Evolutionary conservation across 2,797 vertebrate species (phyloP).

Genomic region (Thamnophis elegans): DNA sequence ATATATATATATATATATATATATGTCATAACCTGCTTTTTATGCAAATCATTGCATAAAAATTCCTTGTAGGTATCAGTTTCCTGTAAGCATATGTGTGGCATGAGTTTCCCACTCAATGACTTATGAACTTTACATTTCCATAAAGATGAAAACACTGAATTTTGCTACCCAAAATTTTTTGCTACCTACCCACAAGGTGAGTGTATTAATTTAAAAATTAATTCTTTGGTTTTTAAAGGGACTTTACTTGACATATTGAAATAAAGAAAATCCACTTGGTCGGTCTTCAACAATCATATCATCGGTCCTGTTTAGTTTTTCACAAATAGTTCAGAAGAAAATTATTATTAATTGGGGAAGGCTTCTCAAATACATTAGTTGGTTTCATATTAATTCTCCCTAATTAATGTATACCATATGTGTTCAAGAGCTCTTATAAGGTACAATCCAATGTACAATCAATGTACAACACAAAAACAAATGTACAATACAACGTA

Average conservation of each 20-base stretch:
- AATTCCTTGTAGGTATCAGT: background rate
- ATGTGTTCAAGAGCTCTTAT: background rate
- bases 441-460: background rate
- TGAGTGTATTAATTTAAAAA: background rate
- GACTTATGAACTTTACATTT: background rate
- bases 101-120: slow-evolving; percentile 1
- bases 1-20: too few species aligned
- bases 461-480: too few species aligned
- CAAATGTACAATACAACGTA: background rate
- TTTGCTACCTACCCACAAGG: background rate
- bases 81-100: background rate
- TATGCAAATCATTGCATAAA: too few species aligned
- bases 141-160: background rate
- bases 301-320: background rate
- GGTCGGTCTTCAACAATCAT: background rate
- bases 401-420: background rate
- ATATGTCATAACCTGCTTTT: too few species aligned
- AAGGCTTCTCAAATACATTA: background rate
- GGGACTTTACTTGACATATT: background rate
- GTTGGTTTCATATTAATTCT: background rate
- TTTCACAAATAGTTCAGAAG: background rate
- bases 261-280: background rate
- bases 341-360: background rate
- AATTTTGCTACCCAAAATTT: too few species aligned
- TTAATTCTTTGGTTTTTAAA: background rate